Base-by-base conservation (phyloP, 2,888 invertebrate genomes). In the Calameuta idolon region DNA sequence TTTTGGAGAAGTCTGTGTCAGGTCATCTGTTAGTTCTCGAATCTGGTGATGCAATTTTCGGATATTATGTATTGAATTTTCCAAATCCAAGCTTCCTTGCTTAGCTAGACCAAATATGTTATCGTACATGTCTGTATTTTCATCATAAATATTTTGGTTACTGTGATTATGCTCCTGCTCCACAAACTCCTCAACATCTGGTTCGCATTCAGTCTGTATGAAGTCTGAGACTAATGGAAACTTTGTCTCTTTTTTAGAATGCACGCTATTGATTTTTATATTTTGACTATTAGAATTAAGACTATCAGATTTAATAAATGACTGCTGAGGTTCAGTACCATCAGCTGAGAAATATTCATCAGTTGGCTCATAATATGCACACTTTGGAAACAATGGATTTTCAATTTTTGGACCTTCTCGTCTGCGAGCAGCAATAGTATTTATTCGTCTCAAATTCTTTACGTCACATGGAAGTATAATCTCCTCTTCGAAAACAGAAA, bases 31-130 rank as follows among this genome's bases (percentile, higher is more conserved):
- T 69, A 83, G 68, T 33, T 76, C 79, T 69, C 78, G 75, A 69
- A 83, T 83, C 76, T 79, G 71, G 71, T 78, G 78, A 71, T 82
- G 77, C 5, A 83, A 78, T 77, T 80, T 81, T 79, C 82, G 83
- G 15, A 80, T 79, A 15, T 81, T 82, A 75, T 40, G 76, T 31
- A 83, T 81, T 3, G 83, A 81, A 76, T 80, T 81, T 77, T 83
- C 81, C 31, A 77, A 55, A 75, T 81, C 78, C 31, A 81, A 75
- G 55, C 69, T 80, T 68, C 75, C 75, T 15, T 75, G 34, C 30
- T 79, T 77, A 33, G 77, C 77, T 40, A 69, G 23, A 30, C n/a
- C 71, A n/a, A 69, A 77, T 15, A 12, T 34, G 3, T 77, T 76
- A 69, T 76, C 78, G 12, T 69, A 69, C 12, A 35, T 31, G 11